Evolutionary conservation across 2,888 invertebrate genomes (phyloP).

Genomic region (Drosophila algonquin): DNA sequence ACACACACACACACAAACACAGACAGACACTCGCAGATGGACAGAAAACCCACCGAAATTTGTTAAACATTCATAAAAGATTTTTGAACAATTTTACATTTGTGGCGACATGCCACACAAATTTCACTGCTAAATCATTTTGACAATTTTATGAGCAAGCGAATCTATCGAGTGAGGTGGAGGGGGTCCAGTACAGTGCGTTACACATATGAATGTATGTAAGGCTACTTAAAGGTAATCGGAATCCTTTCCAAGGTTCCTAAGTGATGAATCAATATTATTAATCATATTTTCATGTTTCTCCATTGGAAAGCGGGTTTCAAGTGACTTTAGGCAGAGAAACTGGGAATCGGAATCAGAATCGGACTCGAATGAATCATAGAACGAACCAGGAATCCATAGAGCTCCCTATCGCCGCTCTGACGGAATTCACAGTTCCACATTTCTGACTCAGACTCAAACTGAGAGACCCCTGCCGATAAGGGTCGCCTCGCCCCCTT

Average conservation of each 20-base stretch:
- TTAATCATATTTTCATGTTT: background rate
- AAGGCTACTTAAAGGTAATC: constrained; percentile 3
- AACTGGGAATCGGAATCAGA: background rate
- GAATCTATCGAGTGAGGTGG: constrained; percentile 23
- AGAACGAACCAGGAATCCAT: constrained; percentile 8
- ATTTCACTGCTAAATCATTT: constrained; percentile 55
- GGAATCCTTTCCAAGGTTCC: too few relatives aligned
- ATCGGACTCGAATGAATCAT: constrained; percentile 4
- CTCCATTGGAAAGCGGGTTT: background rate
- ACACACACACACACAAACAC: constrained; percentile 1
- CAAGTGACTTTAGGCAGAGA: background rate
- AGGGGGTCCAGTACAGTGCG: constrained; percentile 13
- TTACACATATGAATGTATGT: too few relatives aligned
- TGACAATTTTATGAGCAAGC: constrained; percentile 49
- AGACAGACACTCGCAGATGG: constrained; percentile 10
- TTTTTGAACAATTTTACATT: constrained; percentile 65
- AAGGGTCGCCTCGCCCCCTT: background rate
- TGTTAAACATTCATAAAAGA: constrained; percentile 68
- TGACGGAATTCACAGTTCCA: constrained; percentile 2
- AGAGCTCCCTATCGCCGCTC: constrained; percentile 4
- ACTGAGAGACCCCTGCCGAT: background rate
- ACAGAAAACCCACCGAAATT: constrained; percentile 49
- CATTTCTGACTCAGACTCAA: constrained; percentile 26
- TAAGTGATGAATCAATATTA: background rate
- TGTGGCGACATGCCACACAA: constrained; percentile 54